Conservation (phyloP, 1,140 invertebrate genomes). For the Tetragnatha versicolor region DNA sequence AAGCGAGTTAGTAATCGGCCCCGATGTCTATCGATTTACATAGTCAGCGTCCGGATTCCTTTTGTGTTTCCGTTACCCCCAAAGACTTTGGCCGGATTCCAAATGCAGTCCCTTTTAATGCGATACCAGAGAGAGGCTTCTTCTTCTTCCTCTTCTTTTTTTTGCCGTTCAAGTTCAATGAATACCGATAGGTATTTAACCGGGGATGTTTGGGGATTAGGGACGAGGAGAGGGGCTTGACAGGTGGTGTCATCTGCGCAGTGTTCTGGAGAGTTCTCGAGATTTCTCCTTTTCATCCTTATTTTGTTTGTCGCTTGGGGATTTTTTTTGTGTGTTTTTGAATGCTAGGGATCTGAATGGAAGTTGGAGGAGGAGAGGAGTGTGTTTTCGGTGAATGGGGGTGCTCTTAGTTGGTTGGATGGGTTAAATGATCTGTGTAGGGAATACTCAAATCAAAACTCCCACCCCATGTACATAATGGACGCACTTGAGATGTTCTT, state of each 20-base stretch:
- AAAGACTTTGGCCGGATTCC: conserved; percentile 43
- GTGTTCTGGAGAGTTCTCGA: background rate
- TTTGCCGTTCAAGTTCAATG: conserved; percentile 16
- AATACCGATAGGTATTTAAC: conserved; percentile 47
- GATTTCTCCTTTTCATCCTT: background rate
- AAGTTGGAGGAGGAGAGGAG: too few species aligned
- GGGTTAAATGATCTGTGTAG: too few species aligned
- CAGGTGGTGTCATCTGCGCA: background rate
- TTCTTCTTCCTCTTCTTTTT: background rate
- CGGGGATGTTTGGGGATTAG: background rate
- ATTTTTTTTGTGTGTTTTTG: too few species aligned
- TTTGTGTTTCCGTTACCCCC: conserved; percentile 18
- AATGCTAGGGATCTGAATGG: too few species aligned
- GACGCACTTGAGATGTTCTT: too few species aligned
- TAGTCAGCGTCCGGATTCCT: conserved; percentile 33
- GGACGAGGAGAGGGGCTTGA: background rate
- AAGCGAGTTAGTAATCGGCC: conserved; percentile 15
- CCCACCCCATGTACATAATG: too few species aligned
- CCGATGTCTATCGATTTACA: conserved; percentile 34
- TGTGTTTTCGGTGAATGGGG: too few species aligned
- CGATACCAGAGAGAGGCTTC: conserved; percentile 15
- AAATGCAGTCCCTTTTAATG: conserved; percentile 36
- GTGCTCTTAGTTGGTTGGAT: too few species aligned
- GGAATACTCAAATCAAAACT: too few species aligned
- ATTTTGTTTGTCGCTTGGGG: too few species aligned